These are phyloP conservation scores for Myiotriccus ornatus DNA, from an alignment of 2,797 vertebrate species.

Conservation along the genomic window DNA sequence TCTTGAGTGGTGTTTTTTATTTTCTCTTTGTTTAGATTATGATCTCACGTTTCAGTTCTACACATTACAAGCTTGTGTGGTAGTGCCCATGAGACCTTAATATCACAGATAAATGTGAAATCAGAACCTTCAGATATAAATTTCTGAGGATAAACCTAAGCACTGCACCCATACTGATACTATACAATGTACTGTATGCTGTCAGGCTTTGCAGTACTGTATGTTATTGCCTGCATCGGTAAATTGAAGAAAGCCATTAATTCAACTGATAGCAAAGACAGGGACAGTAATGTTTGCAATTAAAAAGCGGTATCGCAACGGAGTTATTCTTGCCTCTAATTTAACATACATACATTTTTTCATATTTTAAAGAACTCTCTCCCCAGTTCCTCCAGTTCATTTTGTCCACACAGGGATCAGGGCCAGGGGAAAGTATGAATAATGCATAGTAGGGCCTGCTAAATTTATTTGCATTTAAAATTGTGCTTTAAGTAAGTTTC, in stretches of 20 bases:
- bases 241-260: not conserved
- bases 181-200: rapidly evolving
- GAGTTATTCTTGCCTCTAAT: constrained; percentile 8
- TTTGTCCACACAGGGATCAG: not conserved
- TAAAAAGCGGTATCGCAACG: not conserved
- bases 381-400: not conserved
- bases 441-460: not conserved
- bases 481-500: not conserved
- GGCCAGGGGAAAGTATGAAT: not conserved
- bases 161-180: not conserved
- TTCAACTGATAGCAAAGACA: not conserved
- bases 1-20: not conserved
- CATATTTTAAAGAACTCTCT: not conserved
- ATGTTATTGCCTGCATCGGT: not conserved
- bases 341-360: not conserved
- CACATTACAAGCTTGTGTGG: not conserved
- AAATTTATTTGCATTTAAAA: not conserved
- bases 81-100: not conserved
- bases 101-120: not conserved
- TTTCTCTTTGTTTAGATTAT: not conserved
- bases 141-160: not conserved
- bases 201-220: not conserved
- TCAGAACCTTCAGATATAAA: not conserved
- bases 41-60: not conserved
- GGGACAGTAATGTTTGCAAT: not conserved